Base-by-base conservation (phyloP, 2,888 invertebrate genomes). In the Eupeodes luniger region DNA sequence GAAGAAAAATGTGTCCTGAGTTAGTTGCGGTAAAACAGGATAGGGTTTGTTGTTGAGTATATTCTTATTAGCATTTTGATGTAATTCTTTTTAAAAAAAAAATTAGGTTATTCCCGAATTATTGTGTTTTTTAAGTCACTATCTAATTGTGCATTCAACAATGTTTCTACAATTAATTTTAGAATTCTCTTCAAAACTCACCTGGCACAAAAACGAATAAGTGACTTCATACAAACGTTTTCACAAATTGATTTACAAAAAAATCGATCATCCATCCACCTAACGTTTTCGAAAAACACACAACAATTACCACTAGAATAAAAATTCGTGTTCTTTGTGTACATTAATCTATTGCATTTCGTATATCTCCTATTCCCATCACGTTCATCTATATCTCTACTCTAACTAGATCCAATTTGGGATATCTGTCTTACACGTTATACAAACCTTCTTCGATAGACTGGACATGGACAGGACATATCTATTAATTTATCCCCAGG, bases 361-460 rank as follows among this genome's bases (percentile, higher is more conserved):
- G n/a, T 19, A 62, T 62, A 40, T 86, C 81, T 49, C 77, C 85
- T 89, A 90, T 90, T 90, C 85, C 77, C 66, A 80, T 86, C 89
- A 90, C 89, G 89, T 90, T 66, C 80, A 70, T 82, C 55, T 84
- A 64, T 84, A 64, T 82, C 70, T 86, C 80, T 81, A 80, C 77
- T 57, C 14, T 34, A n/a, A 9, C 36, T 61, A 86, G 86, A 86
- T 84, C 78, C 86, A 89, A 89, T 90, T 89, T 90, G 86, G 80
- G 84, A 89, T 85, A 89, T 89, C 84, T 84, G 86, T 86, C 85
- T 85, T 83, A 81, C 74, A 67, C 57, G 59, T 34, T 69, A 57
- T 16, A 47, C 70, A 51, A 70, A 70, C 74, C 66, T 49, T 44
- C 40, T 12, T 69, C 16, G 36, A 14, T 12, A 36, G 69, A 53